Evolutionary conservation across 2,797 vertebrate species (phyloP).

Genomic region (Delichon dasypus): DNA sequence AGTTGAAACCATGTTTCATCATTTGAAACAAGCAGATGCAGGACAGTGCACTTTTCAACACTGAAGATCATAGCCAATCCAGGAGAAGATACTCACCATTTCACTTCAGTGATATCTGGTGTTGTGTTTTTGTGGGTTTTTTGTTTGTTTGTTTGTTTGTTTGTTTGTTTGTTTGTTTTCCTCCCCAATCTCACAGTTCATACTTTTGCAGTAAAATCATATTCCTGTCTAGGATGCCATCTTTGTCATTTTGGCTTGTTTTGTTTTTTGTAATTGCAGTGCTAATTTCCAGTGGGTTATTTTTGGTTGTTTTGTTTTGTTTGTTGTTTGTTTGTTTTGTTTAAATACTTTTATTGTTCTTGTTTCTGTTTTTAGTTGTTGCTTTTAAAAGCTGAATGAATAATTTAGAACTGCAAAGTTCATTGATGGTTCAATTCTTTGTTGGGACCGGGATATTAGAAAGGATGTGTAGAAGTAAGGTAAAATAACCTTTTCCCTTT

Average conservation of each 20-base stretch:
- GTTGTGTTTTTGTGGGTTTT: no score
- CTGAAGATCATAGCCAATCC: background rate
- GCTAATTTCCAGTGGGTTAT: fast-evolving
- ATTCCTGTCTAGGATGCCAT: fast-evolving
- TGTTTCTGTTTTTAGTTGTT: background rate
- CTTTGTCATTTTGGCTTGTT: background rate
- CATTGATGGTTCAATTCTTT: background rate
- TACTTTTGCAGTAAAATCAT: fast-evolving
- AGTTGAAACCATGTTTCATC: background rate
- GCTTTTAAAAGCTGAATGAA: background rate
- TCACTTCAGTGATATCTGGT: fast-evolving
- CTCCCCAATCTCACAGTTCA: background rate
- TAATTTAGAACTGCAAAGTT: background rate
- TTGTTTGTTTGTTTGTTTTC: background rate
- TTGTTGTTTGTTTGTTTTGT: background rate
- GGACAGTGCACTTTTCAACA: background rate
- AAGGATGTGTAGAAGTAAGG: background rate
- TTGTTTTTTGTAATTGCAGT: background rate
- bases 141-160: no score
- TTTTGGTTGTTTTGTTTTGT: no score
- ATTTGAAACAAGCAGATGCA: background rate
- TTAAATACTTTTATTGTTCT: background rate
- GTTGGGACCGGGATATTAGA: background rate
- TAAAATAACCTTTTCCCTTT: background rate
- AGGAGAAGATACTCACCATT: background rate